Base-by-base conservation (phyloP, 2,113 vertebrate genomes). In the Opisthocomus hoazin region DNA sequence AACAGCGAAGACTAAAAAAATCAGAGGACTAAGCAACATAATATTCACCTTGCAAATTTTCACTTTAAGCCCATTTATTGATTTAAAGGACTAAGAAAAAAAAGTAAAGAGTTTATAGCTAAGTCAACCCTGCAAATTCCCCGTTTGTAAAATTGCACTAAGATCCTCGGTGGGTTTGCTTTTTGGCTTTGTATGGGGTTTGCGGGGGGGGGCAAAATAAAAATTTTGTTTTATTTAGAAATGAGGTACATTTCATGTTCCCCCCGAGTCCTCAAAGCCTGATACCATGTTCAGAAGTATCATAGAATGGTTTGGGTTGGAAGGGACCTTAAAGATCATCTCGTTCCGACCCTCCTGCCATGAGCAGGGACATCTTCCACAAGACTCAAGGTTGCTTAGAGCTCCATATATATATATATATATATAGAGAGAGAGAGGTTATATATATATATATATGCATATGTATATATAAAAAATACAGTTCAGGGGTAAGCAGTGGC, bases 151-250 rank as follows among this genome's bases (percentile, higher is more conserved):
- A 13, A 29, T 43, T 20, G 50, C 23, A 18, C 15, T 7, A 9
- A 34, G 12, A 5, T 24, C 21, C 12, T 53, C 1, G 6, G 9
- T 12, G 54, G 26, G 6, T 20, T 36, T 19, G 36, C 2, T 9
- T 36, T 57, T 43, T 15, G 26, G 18, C 30, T 56, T 80, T 15
- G 39, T 5, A 16, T 6, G 7, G 22, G 36, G 5, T 36, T 80
- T 16, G n/a, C n/a, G 10, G 2, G 0, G 8, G 5, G 20, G 6
- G 9, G 7, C 7, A 22, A 7, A 9, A 21, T 5, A n/a, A n/a
- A n/a, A n/a, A 5, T 1, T 60, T 69, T 27, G 19, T 1, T 18
- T 77, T 36, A 45, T 30, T 11, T n/a, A n/a, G n/a, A 17, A 46
- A 2, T 8, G 5, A 54, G n/a, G 12, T 19, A 9, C 7, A 8